Evolutionary conservation across 2,888 invertebrate genomes (phyloP), one percentile per base, ranked within the genome.

Genomic region (Cacoxenus indagator): DNA sequence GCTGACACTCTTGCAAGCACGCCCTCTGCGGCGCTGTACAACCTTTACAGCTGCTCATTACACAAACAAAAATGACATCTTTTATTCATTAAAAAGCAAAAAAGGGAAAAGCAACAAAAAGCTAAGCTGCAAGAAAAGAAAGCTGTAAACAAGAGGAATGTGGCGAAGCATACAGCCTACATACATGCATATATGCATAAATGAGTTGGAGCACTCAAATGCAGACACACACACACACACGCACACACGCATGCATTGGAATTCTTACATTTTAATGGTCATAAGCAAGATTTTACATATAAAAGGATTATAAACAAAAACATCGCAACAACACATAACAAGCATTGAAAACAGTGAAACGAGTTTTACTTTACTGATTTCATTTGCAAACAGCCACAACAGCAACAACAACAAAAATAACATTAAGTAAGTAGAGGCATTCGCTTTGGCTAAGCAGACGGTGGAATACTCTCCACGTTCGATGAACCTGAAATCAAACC

Each of bases 321-420:
- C 9, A 51, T 9, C n/a, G 22, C 17, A 51, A 51, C n/a, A 64
- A 68, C 19, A 65, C 27, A 61, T 22, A 51, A 62, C 65, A 69
- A 76, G 61, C 78, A 81, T 79, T 83, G 83, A 79, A 79, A 83
- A 79, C 80, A 79, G 79, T 81, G 80, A 82, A 80, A 78, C 81
- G 81, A 82, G 83, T 72, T 80, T 80, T 83, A 75, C 78, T 80
- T 80, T 83, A 75, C 78, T 83, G 80, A 83, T 80, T 83, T 83
- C 73, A 78, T 82, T 80, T 82, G 70, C 69, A 70, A 68, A 68
- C 71, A 72, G 29, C 62, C 67, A 57, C 64, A 55, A 61, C 31
- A 17, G 1, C 1, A 29, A 59, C 17, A 31, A 59, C 59, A 59
- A 26, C 46, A 43, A 43, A 11, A 4, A 27, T 17, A 22, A 22